Evolutionary conservation across 2,888 invertebrate species (phyloP).

Genomic region (Watsonalla binaria): DNA sequence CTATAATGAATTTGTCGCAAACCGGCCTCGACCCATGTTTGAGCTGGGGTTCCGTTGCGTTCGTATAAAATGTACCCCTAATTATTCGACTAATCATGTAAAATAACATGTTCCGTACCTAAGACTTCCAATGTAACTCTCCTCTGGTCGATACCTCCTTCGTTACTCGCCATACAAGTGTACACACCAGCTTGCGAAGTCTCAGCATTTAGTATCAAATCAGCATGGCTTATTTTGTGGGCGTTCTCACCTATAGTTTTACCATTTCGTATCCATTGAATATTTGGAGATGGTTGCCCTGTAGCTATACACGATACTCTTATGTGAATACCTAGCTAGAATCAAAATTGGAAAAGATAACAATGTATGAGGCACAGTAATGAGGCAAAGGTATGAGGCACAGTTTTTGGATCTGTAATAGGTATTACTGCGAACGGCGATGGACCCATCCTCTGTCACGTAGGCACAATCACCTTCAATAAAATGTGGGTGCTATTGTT

Average conservation of each 20-base stretch:
- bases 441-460: too few species aligned
- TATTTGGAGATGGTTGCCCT: slow-evolving; percentile 78
- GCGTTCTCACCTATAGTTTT: slow-evolving; percentile 30
- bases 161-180: slow-evolving; percentile 76
- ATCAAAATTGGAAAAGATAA: not conserved
- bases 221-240: slow-evolving; percentile 42
- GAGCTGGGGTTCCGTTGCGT: too few species aligned
- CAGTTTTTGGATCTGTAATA: too few species aligned
- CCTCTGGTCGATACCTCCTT: slow-evolving; percentile 64
- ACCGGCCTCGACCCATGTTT: too few species aligned
- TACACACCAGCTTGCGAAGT: slow-evolving; percentile 67
- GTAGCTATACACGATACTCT: slow-evolving; percentile 71
- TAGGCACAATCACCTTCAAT: too few species aligned
- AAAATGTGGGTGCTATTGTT: too few species aligned
- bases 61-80: too few species aligned
- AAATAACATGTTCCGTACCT: slow-evolving; percentile 33
- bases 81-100: slow-evolving; percentile 2
- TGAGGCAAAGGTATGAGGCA: slow-evolving; percentile 18
- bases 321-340: slow-evolving; percentile 41
- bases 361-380: slow-evolving; percentile 14
- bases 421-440: too few species aligned
- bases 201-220: slow-evolving; percentile 41
- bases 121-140: slow-evolving; percentile 57
- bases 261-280: slow-evolving; percentile 80
- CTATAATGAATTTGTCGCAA: too few species aligned